Base-by-base conservation (phyloP, 2,113 vertebrate species). In the Prinia subflava region DNA sequence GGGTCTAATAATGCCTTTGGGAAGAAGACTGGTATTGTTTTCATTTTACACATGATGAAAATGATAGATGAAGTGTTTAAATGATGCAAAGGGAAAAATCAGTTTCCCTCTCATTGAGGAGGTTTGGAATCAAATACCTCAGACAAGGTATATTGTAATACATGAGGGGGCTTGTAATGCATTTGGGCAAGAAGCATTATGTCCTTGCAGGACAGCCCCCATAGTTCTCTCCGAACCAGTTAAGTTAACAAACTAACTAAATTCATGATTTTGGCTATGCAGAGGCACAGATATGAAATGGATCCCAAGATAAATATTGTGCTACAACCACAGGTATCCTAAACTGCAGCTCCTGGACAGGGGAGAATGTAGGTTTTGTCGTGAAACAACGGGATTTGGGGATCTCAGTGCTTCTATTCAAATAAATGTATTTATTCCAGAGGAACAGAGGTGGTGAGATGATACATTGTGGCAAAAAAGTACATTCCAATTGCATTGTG, bases 391-490 rank as follows among this genome's bases (percentile, higher is more conserved):
- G 27, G 22, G 77, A 87, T 83, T 80, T 85, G 53, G 44, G 41
- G 85, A 71, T 68, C 9, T 56, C 6, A 4, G 1, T 49, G 28
- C 35, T 59, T 88, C 24, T 18, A 46, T 78, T 83, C 14, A 69
- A 78, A 91, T 39, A 60, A 80, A 63, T 35, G 8, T 22, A 80
- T 76, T 83, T 88, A 19, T 94, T 94, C 67, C 71, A 88, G 63
- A 50, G 62, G 69, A 92, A 37, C 55, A 93, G 87, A 85, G 63
- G 84, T 85, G 35, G 39, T 85, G n/a, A 35, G 62, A 91, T 92
- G 67, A 88, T 83, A 83, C 42, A 67, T 27, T n/a, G 39, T 62
- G 39, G 42, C 11, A 65, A 91, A 90, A 91, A 78, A 44, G 49
- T 49, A 80, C 90, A 77, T 59, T 90, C 78, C 85, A 91, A 83